phyloP scores from a whole-genome alignment of 1,140 invertebrate genomes.

The Pogonomyrmex barbatus region DNA sequence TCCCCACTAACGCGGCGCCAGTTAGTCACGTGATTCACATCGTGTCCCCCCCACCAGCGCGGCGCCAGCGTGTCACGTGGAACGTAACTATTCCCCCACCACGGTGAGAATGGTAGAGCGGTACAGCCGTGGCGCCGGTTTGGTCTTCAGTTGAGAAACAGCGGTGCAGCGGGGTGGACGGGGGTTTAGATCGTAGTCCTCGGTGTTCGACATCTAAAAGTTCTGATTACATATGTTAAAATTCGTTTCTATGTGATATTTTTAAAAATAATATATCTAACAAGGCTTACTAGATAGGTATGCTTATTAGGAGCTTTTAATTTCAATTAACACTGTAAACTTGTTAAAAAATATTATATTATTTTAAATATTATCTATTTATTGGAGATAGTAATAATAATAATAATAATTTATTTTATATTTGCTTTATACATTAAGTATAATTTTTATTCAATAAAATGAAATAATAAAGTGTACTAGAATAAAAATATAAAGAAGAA shows the following conservation, averaged over 20 bases:
- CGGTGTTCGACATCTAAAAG: slow-evolving; percentile 34
- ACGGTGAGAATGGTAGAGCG: neutral
- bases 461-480: neutral
- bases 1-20: slow-evolving; percentile 64
- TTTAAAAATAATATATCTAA: neutral
- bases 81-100: slow-evolving; percentile 55
- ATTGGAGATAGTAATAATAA: neutral
- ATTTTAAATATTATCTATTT: neutral
- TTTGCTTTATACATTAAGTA: neutral
- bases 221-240: neutral
- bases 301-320: neutral
- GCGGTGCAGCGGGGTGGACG: slow-evolving; percentile 26
- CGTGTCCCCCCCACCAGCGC: slow-evolving; percentile 59
- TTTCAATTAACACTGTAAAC: neutral
- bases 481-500: neutral
- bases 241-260: neutral
- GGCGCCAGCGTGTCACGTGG: slow-evolving; percentile 72
- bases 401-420: neutral
- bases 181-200: slow-evolving; percentile 58
- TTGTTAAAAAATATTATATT: neutral
- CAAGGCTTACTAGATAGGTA: neutral
- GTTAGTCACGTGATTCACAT: slow-evolving; percentile 49
- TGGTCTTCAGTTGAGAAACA: neutral
- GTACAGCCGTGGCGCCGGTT: slow-evolving; percentile 67
- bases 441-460: neutral